These are phyloP conservation scores for Bilobella aurantiaca DNA, from an alignment of 1,140 invertebrate species.

Conservation along the genomic window DNA sequence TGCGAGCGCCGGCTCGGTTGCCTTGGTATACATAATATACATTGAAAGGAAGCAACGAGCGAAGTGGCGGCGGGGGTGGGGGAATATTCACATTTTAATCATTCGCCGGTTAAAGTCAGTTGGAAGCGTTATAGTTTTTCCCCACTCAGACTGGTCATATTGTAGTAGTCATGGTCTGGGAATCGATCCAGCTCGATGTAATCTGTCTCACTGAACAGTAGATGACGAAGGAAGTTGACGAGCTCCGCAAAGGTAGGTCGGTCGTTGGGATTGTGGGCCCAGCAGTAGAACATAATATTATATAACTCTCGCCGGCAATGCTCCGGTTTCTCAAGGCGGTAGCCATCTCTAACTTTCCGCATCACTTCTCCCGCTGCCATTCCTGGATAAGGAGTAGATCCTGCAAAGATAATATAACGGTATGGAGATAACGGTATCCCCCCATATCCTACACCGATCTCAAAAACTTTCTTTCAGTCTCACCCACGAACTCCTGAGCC, in stretches of 20 bases:
- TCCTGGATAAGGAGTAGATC: constrained; percentile 80
- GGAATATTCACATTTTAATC: too few relatives aligned
- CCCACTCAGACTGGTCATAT: constrained; percentile 61
- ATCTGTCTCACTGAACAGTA: constrained; percentile 76
- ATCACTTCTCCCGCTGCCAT: constrained; percentile 56
- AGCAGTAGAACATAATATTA: constrained; percentile 89
- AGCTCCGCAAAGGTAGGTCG: constrained; percentile 69
- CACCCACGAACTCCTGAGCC: too few relatives aligned
- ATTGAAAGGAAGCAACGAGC: too few relatives aligned
- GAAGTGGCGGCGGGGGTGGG: too few relatives aligned
- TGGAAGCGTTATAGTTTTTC: constrained; percentile 72
- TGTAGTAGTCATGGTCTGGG: constrained; percentile 88
- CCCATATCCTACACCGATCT: too few relatives aligned
- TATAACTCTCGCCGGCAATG: constrained; percentile 78
- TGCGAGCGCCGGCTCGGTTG: too few relatives aligned
- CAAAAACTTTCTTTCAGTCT: too few relatives aligned
- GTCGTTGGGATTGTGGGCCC: constrained; percentile 67
- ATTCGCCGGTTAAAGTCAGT: too few relatives aligned
- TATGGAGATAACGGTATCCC: too few relatives aligned
- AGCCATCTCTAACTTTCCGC: constrained; percentile 59
- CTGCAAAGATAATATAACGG: too few relatives aligned
- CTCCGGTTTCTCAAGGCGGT: constrained; percentile 76
- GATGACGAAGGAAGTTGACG: constrained; percentile 62
- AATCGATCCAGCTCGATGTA: constrained; percentile 86
- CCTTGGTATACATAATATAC: too few relatives aligned